phyloP scores from a whole-genome alignment of 2,888 invertebrate species.

The Hartigia nigra region DNA sequence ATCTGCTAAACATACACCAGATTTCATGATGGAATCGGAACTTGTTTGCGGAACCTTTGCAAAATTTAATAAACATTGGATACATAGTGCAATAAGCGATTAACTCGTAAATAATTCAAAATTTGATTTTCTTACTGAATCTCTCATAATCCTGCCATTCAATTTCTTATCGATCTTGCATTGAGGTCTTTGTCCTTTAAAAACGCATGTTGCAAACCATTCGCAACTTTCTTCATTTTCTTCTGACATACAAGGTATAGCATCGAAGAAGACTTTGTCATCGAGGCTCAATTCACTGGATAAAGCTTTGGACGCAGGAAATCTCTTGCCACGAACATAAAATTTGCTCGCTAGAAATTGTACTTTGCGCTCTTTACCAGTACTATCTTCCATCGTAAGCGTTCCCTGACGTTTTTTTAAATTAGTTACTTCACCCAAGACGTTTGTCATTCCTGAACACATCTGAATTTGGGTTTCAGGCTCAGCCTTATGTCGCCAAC shows the following conservation, averaged over 20 bases:
- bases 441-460: conserved; percentile 32
- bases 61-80: neutral
- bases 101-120: neutral
- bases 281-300: conserved; percentile 22
- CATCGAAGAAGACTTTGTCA: conserved; percentile 43
- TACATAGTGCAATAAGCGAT: neutral
- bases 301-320: conserved; percentile 37
- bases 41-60: conserved; percentile 18
- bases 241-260: conserved; percentile 45
- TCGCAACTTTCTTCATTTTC: conserved; percentile 40
- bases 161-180: neutral
- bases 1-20: conserved; percentile 9
- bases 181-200: conserved; percentile 40
- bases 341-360: conserved; percentile 45
- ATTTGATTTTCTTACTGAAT: conserved; percentile 1
- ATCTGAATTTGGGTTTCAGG: conserved; percentile 17
- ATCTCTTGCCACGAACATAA: conserved; percentile 39
- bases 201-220: conserved; percentile 48
- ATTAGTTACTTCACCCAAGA: conserved; percentile 26
- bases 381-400: conserved; percentile 23
- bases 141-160: neutral
- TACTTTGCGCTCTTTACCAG: conserved; percentile 25
- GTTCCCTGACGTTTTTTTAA: conserved; percentile 40
- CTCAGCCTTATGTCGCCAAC: conserved; percentile 26
- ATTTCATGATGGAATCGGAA: conserved; percentile 18